Evolutionary conservation across 2,113 vertebrate species (phyloP), one percentile per base, ranked within the genome.

Genomic region (Psilopogon haemacephalus): DNA sequence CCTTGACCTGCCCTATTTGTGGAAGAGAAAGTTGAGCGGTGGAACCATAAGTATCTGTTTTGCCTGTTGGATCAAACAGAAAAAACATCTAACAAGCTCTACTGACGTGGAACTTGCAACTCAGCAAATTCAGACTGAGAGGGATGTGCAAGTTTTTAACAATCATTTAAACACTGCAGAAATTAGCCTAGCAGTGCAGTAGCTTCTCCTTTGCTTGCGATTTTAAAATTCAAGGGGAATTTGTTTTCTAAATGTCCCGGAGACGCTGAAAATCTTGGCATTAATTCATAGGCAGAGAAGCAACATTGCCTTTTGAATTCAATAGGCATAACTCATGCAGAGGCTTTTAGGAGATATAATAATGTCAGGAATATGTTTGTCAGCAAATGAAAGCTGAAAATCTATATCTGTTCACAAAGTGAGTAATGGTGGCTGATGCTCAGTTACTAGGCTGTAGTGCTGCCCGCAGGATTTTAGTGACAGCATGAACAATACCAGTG

Each of bases 391-490:
- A 75, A 85, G 38, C 42, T 83, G 87, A 71, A 94, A 94, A 89
- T 81, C 56, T 90, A 0, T 84, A 70, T 89, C 67, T 91, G 58
- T 27, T 89, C 3, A 2, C 78, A 58, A 79, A 79, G 38, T 56
- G 72, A 91, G 72, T 83, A 83, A 73, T 54, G 87, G 63, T 84
- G 74, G 74, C 75, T 87, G 84, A 82, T 79, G 84, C 81, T 84
- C 80, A 52, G 64, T 70, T 88, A 40, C 78, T 5, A 21, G 78
- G 74, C 56, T 91, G 26, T 87, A 81, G 83, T 75, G 85, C 82
- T 2, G 76, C 91, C 94, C 89, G 78, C 89, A 94, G 95, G 78
- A 89, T 83, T 86, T 80, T 77, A 67, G 85, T 89, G 96, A 93
- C 94, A 95, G 75, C 19, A 23, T 38, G 69, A 94, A 91, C 81